Evolutionary conservation across 2,888 invertebrate genomes (phyloP).

Genomic region (Minunthozetes semirufus): DNA sequence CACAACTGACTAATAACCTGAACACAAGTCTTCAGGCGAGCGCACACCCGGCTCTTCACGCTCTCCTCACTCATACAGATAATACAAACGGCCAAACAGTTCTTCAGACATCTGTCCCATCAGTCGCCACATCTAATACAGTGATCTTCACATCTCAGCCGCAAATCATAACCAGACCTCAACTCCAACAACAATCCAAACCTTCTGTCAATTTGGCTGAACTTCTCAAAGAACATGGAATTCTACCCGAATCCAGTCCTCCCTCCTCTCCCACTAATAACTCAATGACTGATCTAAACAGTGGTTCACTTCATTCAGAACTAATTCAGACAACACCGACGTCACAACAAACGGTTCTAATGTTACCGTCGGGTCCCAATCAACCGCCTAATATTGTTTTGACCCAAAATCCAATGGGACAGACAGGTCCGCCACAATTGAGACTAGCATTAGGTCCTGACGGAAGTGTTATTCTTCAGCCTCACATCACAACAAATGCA

Average conservation of each 20-base stretch:
- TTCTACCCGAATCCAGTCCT: conserved; percentile 41
- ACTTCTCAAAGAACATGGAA: conserved; percentile 43
- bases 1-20: conserved; percentile 33
- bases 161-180: conserved; percentile 30
- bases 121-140: conserved; percentile 28
- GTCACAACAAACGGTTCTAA: conserved; percentile 27
- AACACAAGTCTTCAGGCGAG: conserved; percentile 14
- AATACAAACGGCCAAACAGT: conserved; percentile 23
- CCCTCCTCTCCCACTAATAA: conserved; percentile 36
- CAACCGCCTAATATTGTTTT: conserved; percentile 21
- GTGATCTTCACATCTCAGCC: conserved; percentile 39
- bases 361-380: conserved; percentile 33
- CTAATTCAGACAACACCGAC: not conserved
- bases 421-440: conserved; percentile 39
- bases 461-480: conserved; percentile 44
- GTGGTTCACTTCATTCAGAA: not conserved
- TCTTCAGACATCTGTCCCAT: conserved; percentile 18
- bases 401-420: conserved; percentile 18
- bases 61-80: conserved; percentile 32
- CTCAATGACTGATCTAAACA: conserved; percentile 20
- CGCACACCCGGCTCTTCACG: conserved; percentile 32
- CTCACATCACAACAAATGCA: conserved; percentile 19
- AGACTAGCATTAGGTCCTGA: conserved; percentile 44
- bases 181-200: conserved; percentile 30
- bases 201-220: conserved; percentile 43